Evolutionary conservation across 2,113 vertebrate genomes (phyloP), one percentile per base, ranked within the genome.

Genomic region (Verasper variegatus): DNA sequence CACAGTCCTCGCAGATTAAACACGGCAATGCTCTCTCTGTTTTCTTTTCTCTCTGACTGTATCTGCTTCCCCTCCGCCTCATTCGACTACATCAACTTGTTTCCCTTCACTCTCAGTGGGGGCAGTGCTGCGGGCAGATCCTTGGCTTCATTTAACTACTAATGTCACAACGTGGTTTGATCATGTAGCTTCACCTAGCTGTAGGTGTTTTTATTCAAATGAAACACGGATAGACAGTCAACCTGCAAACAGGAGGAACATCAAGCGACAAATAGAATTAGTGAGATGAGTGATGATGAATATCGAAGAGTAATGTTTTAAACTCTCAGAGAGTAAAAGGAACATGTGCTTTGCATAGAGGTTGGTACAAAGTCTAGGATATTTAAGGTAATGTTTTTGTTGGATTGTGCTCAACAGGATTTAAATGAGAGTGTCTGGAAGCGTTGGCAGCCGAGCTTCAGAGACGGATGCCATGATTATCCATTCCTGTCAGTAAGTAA

Each of bases 1-100:
- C 76, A 76, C 72, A 73, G 74, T 49, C 57, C 57, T 74, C 2
- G 24, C 73, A 83, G 75, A 87, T 86, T 81, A 88, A 86, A 85
- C 74, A 74, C 52, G 2, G 57, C 76, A 80, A 65, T 59, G 51
- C 64, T 68, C 21, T 81, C 64, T 56, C 35, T 61, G 68, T 54
- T 54, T 54, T n/a, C 52, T 23, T 55, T 23, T 23, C 52, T 26
- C 23, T 26, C 24, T 7, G 23, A 31, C 15, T 59, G 6, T 4
- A 59, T 31, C 15, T 10, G 57, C 24, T 17, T 26, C 56, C 20
- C 56, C 23, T 20, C 23, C 23, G 4, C 23, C 21, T 24, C n/a
- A 1, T 14, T 23, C 54, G 3, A 24, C 21, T 56, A 24, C 54
- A 56, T 9, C 21, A 21, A 15, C 69, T 69, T 60, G 18, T 69